Conservation (phyloP, 2,113 vertebrate species). For the Lophochroa leadbeateri region DNA sequence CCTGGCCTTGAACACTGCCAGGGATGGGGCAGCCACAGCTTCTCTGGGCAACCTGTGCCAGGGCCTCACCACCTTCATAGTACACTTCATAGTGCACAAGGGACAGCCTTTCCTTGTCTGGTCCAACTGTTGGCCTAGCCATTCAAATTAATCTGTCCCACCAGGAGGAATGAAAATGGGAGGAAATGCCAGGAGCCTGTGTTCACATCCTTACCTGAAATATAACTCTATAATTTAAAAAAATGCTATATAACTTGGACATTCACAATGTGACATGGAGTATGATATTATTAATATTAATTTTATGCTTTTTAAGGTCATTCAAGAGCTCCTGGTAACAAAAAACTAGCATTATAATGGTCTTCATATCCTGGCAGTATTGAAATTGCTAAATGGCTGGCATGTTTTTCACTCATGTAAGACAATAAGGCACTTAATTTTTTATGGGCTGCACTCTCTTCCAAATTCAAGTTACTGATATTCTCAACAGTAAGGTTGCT, state of each 20-base stretch:
- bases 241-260: not conserved
- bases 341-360: not conserved
- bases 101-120: not conserved
- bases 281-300: not conserved
- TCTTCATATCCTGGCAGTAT: not conserved
- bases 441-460: not conserved
- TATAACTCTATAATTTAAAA: not conserved
- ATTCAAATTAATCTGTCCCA: not conserved
- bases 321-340: not conserved
- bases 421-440: not conserved
- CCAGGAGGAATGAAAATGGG: not conserved
- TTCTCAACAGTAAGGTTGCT: not conserved
- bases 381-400: not conserved
- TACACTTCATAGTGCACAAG: not conserved
- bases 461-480: not conserved
- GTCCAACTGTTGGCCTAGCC: not conserved
- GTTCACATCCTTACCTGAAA: not conserved
- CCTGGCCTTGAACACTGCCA: not conserved
- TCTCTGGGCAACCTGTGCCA: not conserved
- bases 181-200: not conserved
- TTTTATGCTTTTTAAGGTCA: accelerated
- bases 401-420: not conserved
- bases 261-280: not conserved
- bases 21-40: not conserved
- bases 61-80: not conserved